A percentile compares a stretch with the other conserved stretches of the same genome.
These are phyloP conservation scores for Ylistrum balloti DNA, from an alignment of 1,140 invertebrate species.

Conservation along the genomic window DNA sequence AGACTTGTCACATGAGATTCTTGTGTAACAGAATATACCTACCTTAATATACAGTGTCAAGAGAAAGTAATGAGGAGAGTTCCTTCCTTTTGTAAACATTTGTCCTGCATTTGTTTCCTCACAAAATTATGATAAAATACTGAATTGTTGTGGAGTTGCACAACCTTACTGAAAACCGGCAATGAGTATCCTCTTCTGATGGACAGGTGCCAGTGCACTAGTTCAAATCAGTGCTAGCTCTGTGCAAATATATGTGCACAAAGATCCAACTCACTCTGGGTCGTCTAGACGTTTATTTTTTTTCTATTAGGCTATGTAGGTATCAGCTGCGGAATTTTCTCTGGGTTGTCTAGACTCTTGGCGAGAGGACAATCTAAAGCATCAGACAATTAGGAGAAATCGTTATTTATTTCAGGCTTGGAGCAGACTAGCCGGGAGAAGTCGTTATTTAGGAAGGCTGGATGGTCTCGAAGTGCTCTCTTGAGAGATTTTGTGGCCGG, in stretches of 20 bases:
- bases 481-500: background rate
- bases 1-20: too few relatives aligned
- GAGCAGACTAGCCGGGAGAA: slow-evolving; percentile 23
- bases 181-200: background rate
- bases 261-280: slow-evolving; percentile 21
- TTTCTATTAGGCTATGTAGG: slow-evolving; percentile 35
- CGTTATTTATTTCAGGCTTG: slow-evolving; percentile 34
- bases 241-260: background rate
- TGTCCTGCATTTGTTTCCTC: background rate
- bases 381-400: slow-evolving; percentile 39
- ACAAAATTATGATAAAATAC: background rate
- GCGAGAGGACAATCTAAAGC: slow-evolving; percentile 37
- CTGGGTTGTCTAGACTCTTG: slow-evolving; percentile 19
- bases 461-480: slow-evolving; percentile 20
- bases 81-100: background rate
- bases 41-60: background rate
- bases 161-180: background rate
- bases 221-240: slow-evolving; percentile 23
- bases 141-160: background rate
- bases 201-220: background rate
- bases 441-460: slow-evolving; percentile 26
- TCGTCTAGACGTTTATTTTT: slow-evolving; percentile 39
- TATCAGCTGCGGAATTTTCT: slow-evolving; percentile 38
- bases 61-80: background rate
- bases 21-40: background rate